Evolutionary conservation across 2,888 invertebrate genomes (phyloP), one percentile per base, ranked within the genome.

Genomic region (Amaurobius ferox): DNA sequence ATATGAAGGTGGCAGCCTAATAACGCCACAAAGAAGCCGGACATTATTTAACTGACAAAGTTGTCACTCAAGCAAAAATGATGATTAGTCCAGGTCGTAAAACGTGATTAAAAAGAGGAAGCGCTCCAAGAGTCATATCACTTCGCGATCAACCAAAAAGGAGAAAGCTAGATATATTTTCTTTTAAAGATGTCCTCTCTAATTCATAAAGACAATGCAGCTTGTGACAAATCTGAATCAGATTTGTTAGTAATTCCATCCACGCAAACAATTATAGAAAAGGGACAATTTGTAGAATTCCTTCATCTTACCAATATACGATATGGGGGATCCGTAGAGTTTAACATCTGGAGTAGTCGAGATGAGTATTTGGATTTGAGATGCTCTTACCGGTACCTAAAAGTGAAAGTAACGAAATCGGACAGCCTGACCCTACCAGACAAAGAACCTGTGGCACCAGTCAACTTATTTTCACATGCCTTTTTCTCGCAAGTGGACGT

Each of bases 311-410:
- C 73, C 2, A 80, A 73, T 35, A 62, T 70, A 3, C 39, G 30
- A 19, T 74, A 76, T 35, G 81, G 81, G 13, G 28, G 28, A 19
- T 70, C 70, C 19, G n/a, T 81, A 11, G 74, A 81, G 70, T 81
- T 81, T 64, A 29, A 61, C 13, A 30, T 81, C 0, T 62, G 61
- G 28, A 68, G 67, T 19, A 67, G 28, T 32, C 66, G 73, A 2
- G 79, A 86, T 16, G 64, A 78, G 7, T 79, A 79, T 44, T 5
- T 86, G 0, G 85, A 73, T 23, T 48, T 72, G 23, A 19, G 39
- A 0, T 32, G 39, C 11, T 39, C 73, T 2, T 29, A 64, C 19
- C 62, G 72, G 16, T 67, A 78, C 61, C 29, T 79, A 19, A 72
- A 73, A 73, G 78, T 55, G 13, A 86, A 78, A 62, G 62, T 79